These are phyloP conservation scores for Strix occidentalis DNA, from an alignment of 2,797 vertebrate species.

Conservation along the genomic window DNA sequence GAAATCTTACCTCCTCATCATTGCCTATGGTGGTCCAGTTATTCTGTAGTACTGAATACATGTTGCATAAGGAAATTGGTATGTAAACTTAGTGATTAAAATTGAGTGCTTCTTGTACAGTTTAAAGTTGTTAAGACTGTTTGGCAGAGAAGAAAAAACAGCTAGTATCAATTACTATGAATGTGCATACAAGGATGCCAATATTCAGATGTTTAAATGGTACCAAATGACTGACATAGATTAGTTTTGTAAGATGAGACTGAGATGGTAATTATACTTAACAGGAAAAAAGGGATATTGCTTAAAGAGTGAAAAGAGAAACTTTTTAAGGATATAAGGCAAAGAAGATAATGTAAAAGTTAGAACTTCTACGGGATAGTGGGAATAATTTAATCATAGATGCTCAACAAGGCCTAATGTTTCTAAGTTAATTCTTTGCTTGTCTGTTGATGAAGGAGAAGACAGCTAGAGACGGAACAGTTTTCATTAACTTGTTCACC, in stretches of 20 bases:
- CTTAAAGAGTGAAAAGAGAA: not conserved
- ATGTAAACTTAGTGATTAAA: not conserved
- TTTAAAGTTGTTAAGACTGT: not conserved
- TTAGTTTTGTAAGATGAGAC: not conserved
- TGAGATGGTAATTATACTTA: not conserved
- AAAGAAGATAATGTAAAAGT: not conserved
- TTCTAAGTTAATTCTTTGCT: conserved; percentile 41
- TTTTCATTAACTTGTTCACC: not conserved
- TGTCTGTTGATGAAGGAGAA: not conserved
- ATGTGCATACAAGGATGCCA: not conserved
- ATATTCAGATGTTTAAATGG: not conserved
- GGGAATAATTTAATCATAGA: not conserved
- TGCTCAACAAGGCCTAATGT: not conserved
- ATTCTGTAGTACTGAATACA: not conserved
- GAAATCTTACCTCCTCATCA: not conserved
- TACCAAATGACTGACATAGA: not conserved
- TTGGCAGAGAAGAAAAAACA: not conserved
- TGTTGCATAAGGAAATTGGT: not conserved
- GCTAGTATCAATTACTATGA: not conserved
- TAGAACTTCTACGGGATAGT: not conserved
- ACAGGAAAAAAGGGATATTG: not conserved
- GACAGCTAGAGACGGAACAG: not conserved
- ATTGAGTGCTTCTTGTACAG: not conserved
- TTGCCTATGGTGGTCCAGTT: not conserved
- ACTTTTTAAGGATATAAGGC: not conserved